Evolutionary conservation across 1,140 invertebrate genomes (phyloP).

Genomic region (Euura saliciscinereae): DNA sequence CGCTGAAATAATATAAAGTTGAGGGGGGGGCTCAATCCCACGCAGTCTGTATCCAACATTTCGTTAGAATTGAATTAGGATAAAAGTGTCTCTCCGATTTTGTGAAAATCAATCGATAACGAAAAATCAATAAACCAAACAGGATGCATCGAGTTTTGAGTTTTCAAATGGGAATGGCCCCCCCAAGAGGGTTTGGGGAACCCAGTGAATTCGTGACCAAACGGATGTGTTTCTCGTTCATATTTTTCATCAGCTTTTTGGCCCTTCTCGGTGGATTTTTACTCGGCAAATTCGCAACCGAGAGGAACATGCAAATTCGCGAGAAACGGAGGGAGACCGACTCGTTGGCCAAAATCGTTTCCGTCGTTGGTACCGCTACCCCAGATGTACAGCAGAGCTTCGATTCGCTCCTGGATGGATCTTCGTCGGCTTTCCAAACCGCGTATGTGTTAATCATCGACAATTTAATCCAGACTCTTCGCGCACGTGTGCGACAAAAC

Average conservation of each 20-base stretch:
- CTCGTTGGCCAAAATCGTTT: constrained; percentile 16
- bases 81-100: no score
- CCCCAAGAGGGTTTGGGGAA: constrained; percentile 41
- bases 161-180: constrained; percentile 41
- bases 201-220: constrained; percentile 60
- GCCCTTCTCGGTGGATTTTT: constrained; percentile 57
- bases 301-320: constrained; percentile 43
- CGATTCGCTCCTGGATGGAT: not conserved
- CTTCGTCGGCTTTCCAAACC: not conserved
- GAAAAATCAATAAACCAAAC: not conserved
- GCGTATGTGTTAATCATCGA: no score
- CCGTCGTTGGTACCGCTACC: no score
- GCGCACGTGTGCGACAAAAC: not conserved
- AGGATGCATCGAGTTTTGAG: constrained; percentile 57
- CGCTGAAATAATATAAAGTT: not conserved
- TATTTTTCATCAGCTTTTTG: constrained; percentile 59
- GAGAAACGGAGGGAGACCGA: constrained; percentile 46
- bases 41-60: not conserved
- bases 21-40: not conserved
- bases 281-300: constrained; percentile 53
- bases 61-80: not conserved
- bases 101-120: no score
- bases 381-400: not conserved
- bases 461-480: no score
- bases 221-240: constrained; percentile 59